Evolutionary conservation across 1,140 invertebrate genomes (phyloP), one percentile per base, ranked within the genome.

Genomic region (Zophobas morio): DNA sequence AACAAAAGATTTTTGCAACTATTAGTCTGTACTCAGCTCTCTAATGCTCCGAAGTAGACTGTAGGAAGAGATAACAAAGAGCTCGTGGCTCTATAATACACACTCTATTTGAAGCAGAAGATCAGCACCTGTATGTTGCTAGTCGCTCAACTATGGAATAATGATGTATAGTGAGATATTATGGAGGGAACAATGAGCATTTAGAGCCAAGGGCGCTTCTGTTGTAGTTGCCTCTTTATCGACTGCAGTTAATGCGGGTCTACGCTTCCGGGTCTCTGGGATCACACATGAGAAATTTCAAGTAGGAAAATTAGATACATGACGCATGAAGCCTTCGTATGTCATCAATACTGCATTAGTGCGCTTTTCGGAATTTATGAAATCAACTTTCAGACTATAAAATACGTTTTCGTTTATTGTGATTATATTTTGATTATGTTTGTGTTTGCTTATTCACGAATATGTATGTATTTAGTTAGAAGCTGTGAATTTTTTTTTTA

Each of bases 11-110:
- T 72, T 33, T 51, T 60, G 60, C 37, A 49, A 42, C 73, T 46
- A 47, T 46, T 72, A 73, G 56, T 46, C 70, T 71, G 75, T 60
- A 63, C 35, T 49, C 34, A 60, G 53, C 54, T 77, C 60, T 76
- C 74, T 77, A 75, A 75, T 70, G 60, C 32, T 66, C 40, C 47
- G 74, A 60, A 75, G 57, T 57, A 35, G n/a, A 6, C 35, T 51
- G 40, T 70, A 35, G 42, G 70, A 49, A 73, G 51, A 73, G 54
- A 53, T 57, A 54, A 57, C 47, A 56, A 57, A 73, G 71, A 39
- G 71, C 20, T 73, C 35, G 35, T 57, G 34, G 71, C 49, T 73
- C 40, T 33, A 73, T 73, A 73, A 73, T 73, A 56, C n/a, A 53
- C 40, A 6, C 46, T 66, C 37, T 39, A 36, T 36, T 63, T 63